phyloP scores from a whole-genome alignment of 2,797 vertebrate species.

The Malacoraja senta region DNA sequence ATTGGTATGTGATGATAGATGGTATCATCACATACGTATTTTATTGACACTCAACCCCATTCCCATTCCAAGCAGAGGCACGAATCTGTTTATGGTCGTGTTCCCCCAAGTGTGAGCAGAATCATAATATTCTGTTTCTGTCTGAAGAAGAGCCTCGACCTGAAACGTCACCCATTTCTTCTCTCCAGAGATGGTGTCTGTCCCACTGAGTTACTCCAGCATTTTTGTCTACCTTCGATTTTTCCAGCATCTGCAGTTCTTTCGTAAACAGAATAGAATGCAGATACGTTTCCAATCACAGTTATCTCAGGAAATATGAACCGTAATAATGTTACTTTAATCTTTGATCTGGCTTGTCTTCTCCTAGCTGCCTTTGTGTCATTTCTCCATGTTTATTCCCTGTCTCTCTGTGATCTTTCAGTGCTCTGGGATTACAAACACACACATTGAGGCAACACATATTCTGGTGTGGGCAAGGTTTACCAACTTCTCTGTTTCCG shows the following conservation, averaged over 20 bases:
- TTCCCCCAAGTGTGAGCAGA: too few relatives aligned
- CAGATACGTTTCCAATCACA: not conserved
- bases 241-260: too few relatives aligned
- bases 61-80: not conserved
- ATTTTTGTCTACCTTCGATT: too few relatives aligned
- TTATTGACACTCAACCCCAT: not conserved
- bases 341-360: not conserved
- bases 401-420: not conserved
- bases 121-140: not conserved
- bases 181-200: too few relatives aligned
- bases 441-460: not conserved
- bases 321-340: too few relatives aligned
- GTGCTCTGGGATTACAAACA: not conserved
- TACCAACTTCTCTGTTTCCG: not conserved
- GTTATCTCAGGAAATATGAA: not conserved
- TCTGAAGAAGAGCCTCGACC: too few relatives aligned
- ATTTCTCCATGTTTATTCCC: not conserved
- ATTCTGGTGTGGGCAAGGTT: not conserved
- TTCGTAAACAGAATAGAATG: too few relatives aligned
- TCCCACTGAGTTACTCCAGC: too few relatives aligned
- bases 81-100: not conserved
- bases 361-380: not conserved
- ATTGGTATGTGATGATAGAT: too few relatives aligned
- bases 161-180: too few relatives aligned
- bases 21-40: not conserved